Evolutionary conservation across 2,888 invertebrate genomes (phyloP), one percentile per base, ranked within the genome.

Genomic region (Agrilus cyanescens): DNA sequence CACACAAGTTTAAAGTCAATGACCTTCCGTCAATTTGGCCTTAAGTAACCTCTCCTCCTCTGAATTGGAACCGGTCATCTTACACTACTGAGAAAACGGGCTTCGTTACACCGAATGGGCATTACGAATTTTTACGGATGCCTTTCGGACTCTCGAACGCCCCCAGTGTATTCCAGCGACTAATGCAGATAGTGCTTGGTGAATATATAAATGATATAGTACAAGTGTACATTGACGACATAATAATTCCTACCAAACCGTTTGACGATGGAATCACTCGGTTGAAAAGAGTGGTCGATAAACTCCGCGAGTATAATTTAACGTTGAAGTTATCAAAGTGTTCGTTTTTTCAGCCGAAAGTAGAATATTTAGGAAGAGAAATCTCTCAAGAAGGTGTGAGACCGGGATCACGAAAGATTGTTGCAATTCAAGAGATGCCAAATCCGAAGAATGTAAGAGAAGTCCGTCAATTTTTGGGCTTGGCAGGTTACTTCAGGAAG

Each of bases 281-380:
- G n/a, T 32, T 53, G 29, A 38, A 45, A 13, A 32, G 46, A 37
- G 53, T 53, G 6, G 20, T 53, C 30, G 29, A 43, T n/a, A 32
- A 47, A 47, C n/a, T 42, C 51, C 31, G 25, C 44, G 3, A 25
- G 12, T 2, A 31, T 29, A 6, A 49, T 46, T 20, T 54, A 50
- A 38, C 5, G 37, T 13, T 36, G 51, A 20, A 51, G 29, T 43
- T 35, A 31, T 38, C 46, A 39, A 53, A 53, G 40, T 51, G 48
- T 42, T 31, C 2, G n/a, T 51, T 51, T 20, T 48, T 53, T 4
- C 16, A 20, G 12, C 29, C 14, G 12, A 29, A 46, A 30, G 48
- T 46, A n/a, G 50, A 53, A 43, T 53, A 53, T 44, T 38, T 53
- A 14, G 52, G 51, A n/a, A 37, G 44, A 25, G 35, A 48, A 8